Base-by-base conservation (phyloP, 53 echinoderm and acorn worm species). In the Actinopyga echinites region DNA sequence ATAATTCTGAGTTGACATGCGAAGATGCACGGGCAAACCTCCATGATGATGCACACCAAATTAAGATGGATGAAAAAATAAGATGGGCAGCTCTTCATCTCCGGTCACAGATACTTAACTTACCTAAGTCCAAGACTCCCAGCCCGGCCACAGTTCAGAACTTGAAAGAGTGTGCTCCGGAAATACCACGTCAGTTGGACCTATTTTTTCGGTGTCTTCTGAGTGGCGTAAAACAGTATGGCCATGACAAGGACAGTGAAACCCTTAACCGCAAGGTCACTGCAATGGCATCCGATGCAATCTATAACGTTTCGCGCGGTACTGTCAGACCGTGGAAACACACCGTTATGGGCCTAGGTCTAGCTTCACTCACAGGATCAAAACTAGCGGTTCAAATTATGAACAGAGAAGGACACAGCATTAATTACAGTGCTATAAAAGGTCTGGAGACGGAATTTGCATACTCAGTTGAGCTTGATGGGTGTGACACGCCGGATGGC, bases 291-390 rank as follows among this genome's bases (percentile, higher is more conserved):
- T 83, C 87, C 1, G 83, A 91, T 87, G 91, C 79, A 7, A 79
- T 87, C 44, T 90, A 55, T 34, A 91, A 67, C 19, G 80, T 87
- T 29, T 78, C 71, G 1, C 86, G 44, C 71, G 90, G 90, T 23
- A 52, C 54, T 30, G 83, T 75, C 2, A 83, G 54, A 79, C 87
- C 87, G 7, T 83, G 91, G 79, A 91, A 91, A 61, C 65, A 83
- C 54, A 90, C 80, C 56, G 44, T 65, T 13, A 36, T 91, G 35
- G 91, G 87, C 69, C 55, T 83, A 15, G 91, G 87, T 2, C 49
- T 91, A 10, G 20, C 83, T 61, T 86, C 86, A 21, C 79, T 86
- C 23, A 90, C 83, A 38, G 90, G 90, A 83, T 90, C 86, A 33
- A 90, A 86, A 43, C 29, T 61, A 30, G 58, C 65, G 7, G 26